Evolutionary conservation across 2,797 vertebrate species (phyloP), one percentile per base, ranked within the genome.

Genomic region (Pipistrellus pygmaeus): DNA sequence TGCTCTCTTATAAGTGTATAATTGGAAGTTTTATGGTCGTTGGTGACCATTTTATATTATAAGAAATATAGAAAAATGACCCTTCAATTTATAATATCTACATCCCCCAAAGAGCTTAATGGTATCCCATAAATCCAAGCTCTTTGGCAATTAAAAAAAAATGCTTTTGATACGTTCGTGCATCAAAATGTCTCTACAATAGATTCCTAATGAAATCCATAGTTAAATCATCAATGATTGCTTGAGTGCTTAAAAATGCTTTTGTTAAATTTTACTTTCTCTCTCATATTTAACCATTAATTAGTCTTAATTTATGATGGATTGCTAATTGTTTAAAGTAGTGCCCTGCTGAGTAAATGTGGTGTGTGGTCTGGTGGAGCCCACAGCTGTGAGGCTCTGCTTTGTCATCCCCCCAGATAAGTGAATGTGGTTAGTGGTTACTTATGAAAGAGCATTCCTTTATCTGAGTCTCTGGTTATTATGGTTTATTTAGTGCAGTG

Each of bases 61-160:
- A 88, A 81, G 53, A 51, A 62, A 68, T 64, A 55, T 7, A 84
- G 72, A 90, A 87, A 87, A 93, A 57, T 10, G 62, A 90, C 13
- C 9, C 27, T 83, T 91, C 32, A 46, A 25, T 77, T 41, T 82
- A 66, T 60, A 78, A 78, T n/a, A 60, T 38, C 72, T 81, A 69
- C 15, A 48, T 66, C 72, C 30, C 66, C 80, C 68, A 30, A n/a
- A 48, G 15, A 48, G 25, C 25, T 71, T 78, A 71, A 78, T 86
- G 9, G 21, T 46, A 38, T 89, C 55, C 27, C 7, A 51, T 64
- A 81, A 91, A 77, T 60, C 9, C 30, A 85, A 18, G 38, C 55
- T 21, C 41, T 86, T 85, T 53, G 30, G 51, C 11, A 53, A 20
- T 55, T 18, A 10, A 10, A 66, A 32, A 62, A n/a, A 68, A 81